These are phyloP conservation scores for Stenotaenia linearis DNA, from an alignment of 2,888 invertebrate species.

Conservation along the genomic window DNA sequence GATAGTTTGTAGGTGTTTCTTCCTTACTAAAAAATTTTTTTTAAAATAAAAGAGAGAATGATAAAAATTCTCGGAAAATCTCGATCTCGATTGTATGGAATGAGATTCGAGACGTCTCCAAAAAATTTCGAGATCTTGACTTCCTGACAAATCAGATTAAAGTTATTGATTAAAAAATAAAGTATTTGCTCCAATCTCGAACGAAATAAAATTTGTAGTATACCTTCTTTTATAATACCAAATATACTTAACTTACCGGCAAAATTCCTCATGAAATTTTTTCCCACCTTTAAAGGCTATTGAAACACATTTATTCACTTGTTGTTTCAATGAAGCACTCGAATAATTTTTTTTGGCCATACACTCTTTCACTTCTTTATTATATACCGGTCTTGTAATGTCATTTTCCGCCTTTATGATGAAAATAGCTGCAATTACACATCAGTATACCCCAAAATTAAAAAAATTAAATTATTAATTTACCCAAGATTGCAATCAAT, in stretches of 20 bases:
- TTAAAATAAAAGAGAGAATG: too few species aligned
- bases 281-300: neutral
- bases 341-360: neutral
- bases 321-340: neutral
- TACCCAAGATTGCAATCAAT: neutral
- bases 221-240: too few species aligned
- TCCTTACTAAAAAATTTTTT: neutral
- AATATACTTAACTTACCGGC: neutral
- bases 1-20: neutral
- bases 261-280: neutral
- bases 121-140: too few species aligned
- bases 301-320: neutral
- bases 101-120: too few species aligned
- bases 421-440: neutral
- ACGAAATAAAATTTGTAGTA: too few species aligned
- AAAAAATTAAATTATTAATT: neutral
- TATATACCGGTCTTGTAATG: neutral
- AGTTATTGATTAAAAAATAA: too few species aligned
- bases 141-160: too few species aligned
- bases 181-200: too few species aligned
- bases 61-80: too few species aligned
- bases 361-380: neutral
- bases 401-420: neutral
- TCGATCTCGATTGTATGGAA: too few species aligned
- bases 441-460: neutral